These are phyloP conservation scores for Podiceps cristatus DNA, from an alignment of 2,113 vertebrate genomes.

Conservation along the genomic window DNA sequence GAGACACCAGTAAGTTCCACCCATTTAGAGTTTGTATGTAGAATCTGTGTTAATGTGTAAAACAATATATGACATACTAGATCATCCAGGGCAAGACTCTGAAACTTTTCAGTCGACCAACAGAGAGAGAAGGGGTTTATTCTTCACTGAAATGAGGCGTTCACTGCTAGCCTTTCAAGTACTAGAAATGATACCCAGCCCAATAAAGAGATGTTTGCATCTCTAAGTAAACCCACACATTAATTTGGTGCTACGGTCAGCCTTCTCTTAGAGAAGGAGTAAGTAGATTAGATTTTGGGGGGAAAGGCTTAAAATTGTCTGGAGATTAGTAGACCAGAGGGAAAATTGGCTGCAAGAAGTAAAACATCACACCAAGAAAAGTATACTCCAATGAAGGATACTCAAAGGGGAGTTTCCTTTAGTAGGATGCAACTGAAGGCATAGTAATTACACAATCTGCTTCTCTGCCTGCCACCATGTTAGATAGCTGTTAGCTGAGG, in stretches of 20 bases:
- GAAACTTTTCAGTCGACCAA: background rate
- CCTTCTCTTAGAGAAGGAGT: background rate
- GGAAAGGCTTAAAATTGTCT: background rate
- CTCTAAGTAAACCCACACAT: background rate
- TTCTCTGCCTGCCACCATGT: background rate
- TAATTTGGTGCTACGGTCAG: background rate
- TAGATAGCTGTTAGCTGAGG: background rate
- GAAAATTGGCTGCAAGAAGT: background rate
- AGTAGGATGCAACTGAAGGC: background rate
- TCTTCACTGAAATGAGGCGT: background rate
- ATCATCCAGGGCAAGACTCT: background rate
- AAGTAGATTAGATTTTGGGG: background rate
- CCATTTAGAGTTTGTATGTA: background rate
- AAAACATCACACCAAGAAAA: background rate
- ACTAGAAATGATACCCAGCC: background rate
- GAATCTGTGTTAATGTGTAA: background rate
- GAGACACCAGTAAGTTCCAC: background rate
- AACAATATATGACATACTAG: rapidly evolving
- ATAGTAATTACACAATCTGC: background rate
- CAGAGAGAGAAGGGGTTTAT: background rate
- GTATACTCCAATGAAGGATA: background rate
- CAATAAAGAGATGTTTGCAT: background rate
- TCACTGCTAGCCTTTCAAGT: background rate
- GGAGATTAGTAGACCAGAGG: background rate
- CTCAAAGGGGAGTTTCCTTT: background rate